Evolutionary conservation across 2,113 vertebrate genomes (phyloP).

Genomic region (Hucho hucho): DNA sequence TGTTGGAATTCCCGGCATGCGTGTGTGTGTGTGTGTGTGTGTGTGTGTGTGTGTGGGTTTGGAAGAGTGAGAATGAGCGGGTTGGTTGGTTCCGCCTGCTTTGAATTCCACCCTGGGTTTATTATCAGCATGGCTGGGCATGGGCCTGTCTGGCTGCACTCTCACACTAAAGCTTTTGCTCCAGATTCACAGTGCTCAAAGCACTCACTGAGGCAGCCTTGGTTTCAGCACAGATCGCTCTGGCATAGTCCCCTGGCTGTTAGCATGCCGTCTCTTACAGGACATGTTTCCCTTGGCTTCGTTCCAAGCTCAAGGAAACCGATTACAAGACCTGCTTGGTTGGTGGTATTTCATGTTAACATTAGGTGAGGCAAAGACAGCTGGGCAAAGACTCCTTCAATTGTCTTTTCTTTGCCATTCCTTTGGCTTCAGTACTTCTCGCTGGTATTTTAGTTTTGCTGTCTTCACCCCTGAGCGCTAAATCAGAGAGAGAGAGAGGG

Average conservation of each 20-base stretch:
- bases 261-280: constrained; percentile 8
- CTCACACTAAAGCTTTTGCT: constrained; percentile 11
- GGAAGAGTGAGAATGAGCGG: constrained; percentile 25
- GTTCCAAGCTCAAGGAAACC: background rate
- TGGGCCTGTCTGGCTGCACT: constrained; percentile 6
- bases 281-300: background rate
- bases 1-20: constrained; percentile 65
- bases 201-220: background rate
- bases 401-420: background rate
- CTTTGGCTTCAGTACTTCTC: background rate
- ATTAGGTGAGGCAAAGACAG: background rate
- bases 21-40: constrained; percentile 2
- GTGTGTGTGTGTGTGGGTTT: constrained; percentile 30
- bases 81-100: background rate
- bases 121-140: constrained; percentile 18
- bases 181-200: background rate
- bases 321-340: too few species aligned
- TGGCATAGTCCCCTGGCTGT: constrained; percentile 13
- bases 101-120: constrained; percentile 27
- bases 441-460: background rate
- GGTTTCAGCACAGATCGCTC: background rate
- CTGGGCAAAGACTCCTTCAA: background rate
- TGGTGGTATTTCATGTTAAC: background rate
- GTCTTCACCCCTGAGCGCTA: background rate
- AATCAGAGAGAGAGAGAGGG: constrained; percentile 12